A percentile compares a stretch with the other conserved stretches of the same genome.
phyloP scores from a whole-genome alignment of 2,797 vertebrate species.

The Setipinna tenuifilis region DNA sequence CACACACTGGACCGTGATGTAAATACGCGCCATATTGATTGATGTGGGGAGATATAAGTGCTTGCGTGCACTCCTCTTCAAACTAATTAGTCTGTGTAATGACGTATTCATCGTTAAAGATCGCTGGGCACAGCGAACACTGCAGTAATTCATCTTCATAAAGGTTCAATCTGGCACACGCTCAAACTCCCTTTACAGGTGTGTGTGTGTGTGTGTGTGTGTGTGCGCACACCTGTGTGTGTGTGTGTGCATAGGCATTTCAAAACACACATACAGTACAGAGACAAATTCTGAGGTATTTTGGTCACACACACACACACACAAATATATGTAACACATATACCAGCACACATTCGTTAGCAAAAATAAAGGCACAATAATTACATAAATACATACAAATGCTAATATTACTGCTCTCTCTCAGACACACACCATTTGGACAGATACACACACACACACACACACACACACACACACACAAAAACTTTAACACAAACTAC shows the following conservation, averaged over 20 bases:
- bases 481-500: not conserved
- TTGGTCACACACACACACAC: no score
- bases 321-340: no score
- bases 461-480: not conserved
- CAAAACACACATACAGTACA: not conserved
- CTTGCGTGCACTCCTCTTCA: not conserved
- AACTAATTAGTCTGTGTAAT: slow-evolving; percentile 16
- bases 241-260: not conserved
- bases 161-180: not conserved
- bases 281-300: no score
- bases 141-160: slow-evolving; percentile 19
- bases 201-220: not conserved
- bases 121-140: not conserved
- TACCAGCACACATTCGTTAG: no score
- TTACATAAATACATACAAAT: no score
- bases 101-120: slow-evolving; percentile 11
- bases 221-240: not conserved
- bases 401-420: not conserved
- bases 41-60: not conserved
- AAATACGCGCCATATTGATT: not conserved
- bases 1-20: not conserved
- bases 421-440: not conserved
- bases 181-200: not conserved
- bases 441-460: not conserved
- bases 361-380: no score